These are phyloP conservation scores for Salvator merianae DNA, from an alignment of 2,113 vertebrate species.

Conservation along the genomic window DNA sequence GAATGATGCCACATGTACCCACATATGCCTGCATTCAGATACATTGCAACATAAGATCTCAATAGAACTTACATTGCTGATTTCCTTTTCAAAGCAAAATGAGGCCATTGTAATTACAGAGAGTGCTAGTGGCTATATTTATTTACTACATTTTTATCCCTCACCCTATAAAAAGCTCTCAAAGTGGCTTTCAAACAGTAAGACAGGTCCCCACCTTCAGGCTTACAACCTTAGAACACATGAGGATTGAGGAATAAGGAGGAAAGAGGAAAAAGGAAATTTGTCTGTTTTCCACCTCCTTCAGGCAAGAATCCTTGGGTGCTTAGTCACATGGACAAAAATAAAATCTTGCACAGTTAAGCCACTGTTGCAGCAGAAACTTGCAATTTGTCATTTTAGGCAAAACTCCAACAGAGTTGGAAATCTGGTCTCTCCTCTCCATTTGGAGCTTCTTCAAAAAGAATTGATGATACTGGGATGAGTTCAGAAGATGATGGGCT, in stretches of 20 bases:
- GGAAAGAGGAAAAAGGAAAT: too few species aligned
- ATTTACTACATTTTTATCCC: not conserved
- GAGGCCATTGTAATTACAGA: not conserved
- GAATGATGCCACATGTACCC: not conserved
- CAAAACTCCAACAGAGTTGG: slow-evolving; percentile 90
- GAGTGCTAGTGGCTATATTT: not conserved
- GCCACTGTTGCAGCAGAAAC: not conserved
- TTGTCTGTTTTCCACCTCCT: not conserved
- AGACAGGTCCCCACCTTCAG: too few species aligned
- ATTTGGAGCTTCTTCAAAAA: slow-evolving; percentile 72
- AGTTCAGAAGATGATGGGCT: slow-evolving; percentile 83
- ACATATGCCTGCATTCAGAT: not conserved
- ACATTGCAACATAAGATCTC: not conserved
- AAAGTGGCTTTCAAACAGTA: too few species aligned
- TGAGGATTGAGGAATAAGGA: too few species aligned
- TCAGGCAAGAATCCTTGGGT: too few species aligned
- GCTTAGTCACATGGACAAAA: not conserved
- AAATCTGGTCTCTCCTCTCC: slow-evolving; percentile 84
- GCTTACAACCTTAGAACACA: too few species aligned
- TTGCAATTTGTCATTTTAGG: slow-evolving; percentile 68
- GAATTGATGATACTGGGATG: slow-evolving; percentile 75
- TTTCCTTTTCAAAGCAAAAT: not conserved
- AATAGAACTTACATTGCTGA: too few species aligned
- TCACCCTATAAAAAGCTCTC: too few species aligned
- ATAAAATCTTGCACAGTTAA: not conserved